Evolutionary conservation across 2,797 vertebrate species (phyloP), one percentile per base, ranked within the genome.

Genomic region (Pelodytes ibericus): DNA sequence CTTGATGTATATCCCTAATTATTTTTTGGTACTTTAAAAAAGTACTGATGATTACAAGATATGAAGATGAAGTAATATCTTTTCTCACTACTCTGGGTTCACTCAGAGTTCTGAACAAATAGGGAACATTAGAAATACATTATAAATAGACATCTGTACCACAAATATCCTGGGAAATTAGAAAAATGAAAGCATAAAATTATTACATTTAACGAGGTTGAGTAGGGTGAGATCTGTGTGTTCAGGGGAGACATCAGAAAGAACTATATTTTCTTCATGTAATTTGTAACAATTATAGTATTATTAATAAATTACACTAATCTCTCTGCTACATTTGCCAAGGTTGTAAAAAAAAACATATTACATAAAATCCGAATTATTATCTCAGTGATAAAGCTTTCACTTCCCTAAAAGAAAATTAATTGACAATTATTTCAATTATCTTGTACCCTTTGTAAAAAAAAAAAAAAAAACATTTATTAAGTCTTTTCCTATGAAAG

Each of bases 281-380:
- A 53, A 72, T 67, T 78, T 73, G 71, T 62, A 62, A 68, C 24
- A n/a, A 78, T 67, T 59, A 41, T 41, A 59, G 56, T 64, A 72
- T 73, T 61, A 72, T 66, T 73, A 79, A 79, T 79, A 72, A 68
- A 73, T 73, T 79, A 79, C 36, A 61, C 57, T 78, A 67, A 72
- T 79, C 57, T 44, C 63, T 68, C 24, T 56, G 71, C n/a, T 67
- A 51, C 56, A 72, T 66, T 68, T 76, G 62, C 41, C 76, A 72
- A 67, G 62, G 30, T 27, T 25, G 18, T 78, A 73, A 78, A 77
- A 78, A 68, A 61, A 73, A 79, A 72, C 27, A 49, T 59, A 25
- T 64, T 63, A 76, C 67, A 76, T 76, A 63, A 77, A 71, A 36
- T 59, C 44, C 75, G 65, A 71, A 65, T 77, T 63, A 71, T 63